Evolutionary conservation across 2,113 vertebrate genomes (phyloP).

Genomic region (Clarias macrocephalus): DNA sequence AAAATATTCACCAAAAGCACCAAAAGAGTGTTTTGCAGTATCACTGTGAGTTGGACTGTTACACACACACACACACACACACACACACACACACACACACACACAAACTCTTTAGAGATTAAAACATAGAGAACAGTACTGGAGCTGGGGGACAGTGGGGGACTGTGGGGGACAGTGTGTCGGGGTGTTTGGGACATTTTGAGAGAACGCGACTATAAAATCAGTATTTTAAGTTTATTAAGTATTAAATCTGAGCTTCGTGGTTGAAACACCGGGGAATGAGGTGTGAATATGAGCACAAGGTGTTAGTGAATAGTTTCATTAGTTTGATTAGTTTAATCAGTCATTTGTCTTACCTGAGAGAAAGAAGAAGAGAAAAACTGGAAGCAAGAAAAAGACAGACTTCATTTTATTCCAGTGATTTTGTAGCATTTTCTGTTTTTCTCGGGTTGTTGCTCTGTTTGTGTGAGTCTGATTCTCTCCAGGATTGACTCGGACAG

Average conservation of each 20-base stretch:
- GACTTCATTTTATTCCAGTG: conserved; percentile 31
- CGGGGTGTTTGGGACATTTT: background rate
- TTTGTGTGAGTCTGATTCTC: conserved; percentile 24
- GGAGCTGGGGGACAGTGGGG: background rate
- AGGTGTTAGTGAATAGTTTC: background rate
- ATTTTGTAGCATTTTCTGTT: background rate
- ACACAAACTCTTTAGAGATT: background rate
- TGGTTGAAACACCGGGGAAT: background rate
- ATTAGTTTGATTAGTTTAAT: background rate
- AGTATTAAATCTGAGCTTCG: background rate
- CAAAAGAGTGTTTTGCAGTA: background rate
- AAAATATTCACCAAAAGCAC: background rate
- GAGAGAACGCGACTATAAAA: background rate
- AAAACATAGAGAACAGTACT: background rate
- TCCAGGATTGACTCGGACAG: conserved; percentile 46
- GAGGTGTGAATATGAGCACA: background rate
- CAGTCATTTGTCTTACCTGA: conserved; percentile 37
- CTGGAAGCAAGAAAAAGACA: conserved; percentile 4
- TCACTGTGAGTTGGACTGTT: background rate
- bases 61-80: too few relatives aligned
- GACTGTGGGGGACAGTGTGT: background rate
- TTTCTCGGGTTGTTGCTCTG: conserved; percentile 1
- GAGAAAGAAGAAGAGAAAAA: conserved; percentile 24
- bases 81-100: too few relatives aligned
- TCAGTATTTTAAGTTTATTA: too few relatives aligned